Conservation (phyloP, 2,113 vertebrate genomes). For the Eptesicus fuscus region DNA sequence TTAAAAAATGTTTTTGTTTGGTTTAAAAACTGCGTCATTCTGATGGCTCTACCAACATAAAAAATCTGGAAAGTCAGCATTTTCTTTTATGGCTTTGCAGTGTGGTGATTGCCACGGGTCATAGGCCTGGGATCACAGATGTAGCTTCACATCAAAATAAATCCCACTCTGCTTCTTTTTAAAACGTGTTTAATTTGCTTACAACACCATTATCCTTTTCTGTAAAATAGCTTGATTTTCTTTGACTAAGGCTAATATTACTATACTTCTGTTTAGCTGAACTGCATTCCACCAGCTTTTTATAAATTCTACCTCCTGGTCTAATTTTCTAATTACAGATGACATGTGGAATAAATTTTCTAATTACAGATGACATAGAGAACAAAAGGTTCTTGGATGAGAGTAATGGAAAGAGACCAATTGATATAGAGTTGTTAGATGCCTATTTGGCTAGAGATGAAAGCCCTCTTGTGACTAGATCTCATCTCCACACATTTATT, state of each 20-base stretch:
- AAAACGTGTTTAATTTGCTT: slow-evolving; percentile 14
- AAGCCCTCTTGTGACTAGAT: not conserved
- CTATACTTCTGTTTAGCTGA: not conserved
- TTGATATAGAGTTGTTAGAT: not conserved
- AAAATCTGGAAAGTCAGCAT: not conserved
- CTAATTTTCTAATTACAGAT: slow-evolving; percentile 47
- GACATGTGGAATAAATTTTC: slow-evolving; percentile 30
- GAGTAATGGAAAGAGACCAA: not conserved
- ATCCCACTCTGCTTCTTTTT: slow-evolving; percentile 27
- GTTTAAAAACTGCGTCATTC: slow-evolving; percentile 24
- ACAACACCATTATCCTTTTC: not conserved
- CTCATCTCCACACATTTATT: not conserved
- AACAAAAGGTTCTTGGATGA: slow-evolving; percentile 17
- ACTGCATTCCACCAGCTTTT: slow-evolving; percentile 21
- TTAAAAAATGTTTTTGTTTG: not conserved
- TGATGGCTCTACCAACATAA: not conserved
- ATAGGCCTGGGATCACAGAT: not conserved
- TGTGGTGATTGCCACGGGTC: not conserved
- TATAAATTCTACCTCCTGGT: slow-evolving; percentile 39
- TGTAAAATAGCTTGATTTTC: not conserved
- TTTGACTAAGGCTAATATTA: not conserved
- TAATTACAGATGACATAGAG: slow-evolving; percentile 14
- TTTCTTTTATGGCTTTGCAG: not conserved
- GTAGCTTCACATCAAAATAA: not conserved
- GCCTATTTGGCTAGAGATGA: not conserved